These are phyloP conservation scores for Brenthis ino DNA, from an alignment of 2,888 invertebrate genomes.

Conservation along the genomic window DNA sequence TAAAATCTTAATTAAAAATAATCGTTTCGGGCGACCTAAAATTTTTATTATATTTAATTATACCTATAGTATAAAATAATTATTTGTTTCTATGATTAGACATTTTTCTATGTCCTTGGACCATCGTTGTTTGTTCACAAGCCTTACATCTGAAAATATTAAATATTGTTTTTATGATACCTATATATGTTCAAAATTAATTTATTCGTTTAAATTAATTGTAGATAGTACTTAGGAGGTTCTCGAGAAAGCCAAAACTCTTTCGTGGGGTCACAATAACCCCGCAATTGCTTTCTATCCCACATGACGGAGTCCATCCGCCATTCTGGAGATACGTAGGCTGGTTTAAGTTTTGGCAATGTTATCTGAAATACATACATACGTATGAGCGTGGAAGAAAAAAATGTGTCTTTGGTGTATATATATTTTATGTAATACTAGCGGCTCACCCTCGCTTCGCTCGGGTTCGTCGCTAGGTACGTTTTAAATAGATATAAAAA, in stretches of 20 bases:
- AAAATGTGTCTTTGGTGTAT: no score
- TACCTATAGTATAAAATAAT: no score
- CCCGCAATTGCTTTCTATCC: constrained; percentile 55
- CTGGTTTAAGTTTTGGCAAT: constrained; percentile 42
- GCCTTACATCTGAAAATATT: constrained; percentile 4
- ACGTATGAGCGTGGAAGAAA: neutral
- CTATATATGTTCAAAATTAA: no score
- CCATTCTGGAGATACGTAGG: constrained; percentile 61
- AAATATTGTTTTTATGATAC: neutral
- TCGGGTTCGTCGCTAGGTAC: no score
- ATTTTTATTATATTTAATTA: no score
- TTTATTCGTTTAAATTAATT: no score
- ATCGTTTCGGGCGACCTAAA: no score
- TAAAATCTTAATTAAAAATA: constrained; percentile 19
- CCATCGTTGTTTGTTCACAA: constrained; percentile 20
- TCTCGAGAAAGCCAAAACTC: constrained; percentile 50
- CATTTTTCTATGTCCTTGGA: neutral
- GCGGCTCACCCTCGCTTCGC: no score
- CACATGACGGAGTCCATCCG: constrained; percentile 57
- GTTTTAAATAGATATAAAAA: no score
- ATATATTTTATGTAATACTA: no score
- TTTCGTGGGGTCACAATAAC: constrained; percentile 46
- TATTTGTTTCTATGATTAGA: no score
- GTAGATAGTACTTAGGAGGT: constrained; percentile 26
- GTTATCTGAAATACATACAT: constrained; percentile 42